Evolutionary conservation across 1,140 invertebrate species (phyloP).

Genomic region (Pseudomyrmex flavicornis): DNA sequence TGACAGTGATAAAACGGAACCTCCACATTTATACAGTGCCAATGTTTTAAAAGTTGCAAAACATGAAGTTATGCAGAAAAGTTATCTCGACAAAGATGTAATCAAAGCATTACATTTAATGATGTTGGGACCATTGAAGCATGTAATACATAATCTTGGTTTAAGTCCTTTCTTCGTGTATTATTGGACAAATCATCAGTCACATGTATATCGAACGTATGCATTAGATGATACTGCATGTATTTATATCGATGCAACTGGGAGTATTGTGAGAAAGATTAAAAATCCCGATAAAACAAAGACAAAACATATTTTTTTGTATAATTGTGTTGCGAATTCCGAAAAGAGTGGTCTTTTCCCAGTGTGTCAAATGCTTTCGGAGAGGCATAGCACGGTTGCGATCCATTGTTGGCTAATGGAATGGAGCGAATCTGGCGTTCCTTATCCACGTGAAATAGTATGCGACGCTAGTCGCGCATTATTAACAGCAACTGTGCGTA

Average conservation of each 20-base stretch:
- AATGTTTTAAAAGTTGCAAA: conserved; percentile 9
- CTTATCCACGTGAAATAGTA: background rate
- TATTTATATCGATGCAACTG: conserved; percentile 7
- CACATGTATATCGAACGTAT: background rate
- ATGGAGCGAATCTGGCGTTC: background rate
- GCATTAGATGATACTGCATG: background rate
- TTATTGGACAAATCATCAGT: background rate
- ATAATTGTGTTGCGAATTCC: conserved; percentile 2
- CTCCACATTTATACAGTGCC: conserved; percentile 10
- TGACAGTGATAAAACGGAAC: background rate
- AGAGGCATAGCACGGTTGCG: background rate
- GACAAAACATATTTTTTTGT: background rate
- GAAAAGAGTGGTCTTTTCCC: background rate
- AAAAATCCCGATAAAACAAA: background rate
- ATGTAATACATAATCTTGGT: no score
- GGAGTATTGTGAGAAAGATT: background rate
- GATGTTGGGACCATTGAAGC: no score
- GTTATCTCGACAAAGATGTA: conserved; percentile 4
- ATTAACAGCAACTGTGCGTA: background rate
- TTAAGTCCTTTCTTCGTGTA: background rate
- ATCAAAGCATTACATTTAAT: no score
- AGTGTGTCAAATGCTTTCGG: no score
- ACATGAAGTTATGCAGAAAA: background rate
- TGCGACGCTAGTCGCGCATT: background rate
- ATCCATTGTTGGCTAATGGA: background rate